A percentile compares a stretch with the other conserved stretches of the same genome.
These are phyloP conservation scores for Coelopa frigida DNA, from an alignment of 1,140 invertebrate genomes.

Conservation along the genomic window DNA sequence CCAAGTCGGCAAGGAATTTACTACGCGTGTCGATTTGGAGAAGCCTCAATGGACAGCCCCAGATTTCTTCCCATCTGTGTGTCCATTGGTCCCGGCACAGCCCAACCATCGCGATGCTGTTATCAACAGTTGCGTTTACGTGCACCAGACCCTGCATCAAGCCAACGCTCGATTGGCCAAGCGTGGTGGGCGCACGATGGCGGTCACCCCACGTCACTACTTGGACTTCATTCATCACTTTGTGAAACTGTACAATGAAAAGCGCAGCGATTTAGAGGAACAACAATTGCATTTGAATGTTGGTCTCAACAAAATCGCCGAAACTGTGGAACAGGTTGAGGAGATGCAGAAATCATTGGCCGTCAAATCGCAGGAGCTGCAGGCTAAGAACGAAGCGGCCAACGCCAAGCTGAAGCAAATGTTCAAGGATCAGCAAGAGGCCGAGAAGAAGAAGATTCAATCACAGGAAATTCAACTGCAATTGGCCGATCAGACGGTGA, in stretches of 20 bases:
- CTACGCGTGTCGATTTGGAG: constrained; percentile 75
- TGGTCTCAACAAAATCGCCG: constrained; percentile 96
- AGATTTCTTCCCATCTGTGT: constrained; percentile 81
- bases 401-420: constrained; percentile 98
- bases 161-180: constrained; percentile 86
- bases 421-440: constrained; percentile 99
- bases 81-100: constrained; percentile 64
- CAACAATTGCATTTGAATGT: constrained; percentile 98
- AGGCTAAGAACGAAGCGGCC: constrained; percentile 98
- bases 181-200: constrained; percentile 89
- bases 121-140: constrained; percentile 96
- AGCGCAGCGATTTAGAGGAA: constrained; percentile 95
- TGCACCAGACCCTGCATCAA: constrained; percentile 94
- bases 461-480: constrained; percentile 95
- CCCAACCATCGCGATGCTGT: constrained; percentile 88
- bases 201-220: constrained; percentile 95
- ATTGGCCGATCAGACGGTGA: constrained; percentile 80
- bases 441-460: constrained; percentile 97
- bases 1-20: constrained; percentile 83
- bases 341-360: constrained; percentile 98
- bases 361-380: constrained; percentile 91
- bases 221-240: constrained; percentile 99
- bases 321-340: constrained; percentile 99
- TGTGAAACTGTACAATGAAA: constrained; percentile 96
- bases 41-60: constrained; percentile 74